Percentiles rank a stretch among this genome's conserved stretches.
phyloP scores from a whole-genome alignment of 2,113 vertebrate species.

The Dipodomys ordii region DNA sequence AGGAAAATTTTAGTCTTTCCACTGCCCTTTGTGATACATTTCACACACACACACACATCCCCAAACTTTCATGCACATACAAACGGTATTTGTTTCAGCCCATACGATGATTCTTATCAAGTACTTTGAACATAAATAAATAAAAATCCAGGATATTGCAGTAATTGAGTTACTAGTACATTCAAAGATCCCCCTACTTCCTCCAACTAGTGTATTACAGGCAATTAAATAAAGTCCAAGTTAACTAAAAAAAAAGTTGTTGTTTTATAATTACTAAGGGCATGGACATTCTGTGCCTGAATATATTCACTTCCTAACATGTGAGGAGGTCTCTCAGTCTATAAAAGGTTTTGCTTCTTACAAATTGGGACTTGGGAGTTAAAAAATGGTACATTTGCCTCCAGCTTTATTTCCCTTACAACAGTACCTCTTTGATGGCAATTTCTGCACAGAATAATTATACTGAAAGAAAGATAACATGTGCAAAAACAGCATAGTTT shows the following conservation, averaged over 20 bases:
- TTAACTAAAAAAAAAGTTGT: background rate
- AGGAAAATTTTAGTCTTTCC: background rate
- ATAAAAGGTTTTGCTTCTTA: background rate
- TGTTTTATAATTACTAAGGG: background rate
- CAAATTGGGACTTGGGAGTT: background rate
- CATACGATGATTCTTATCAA: background rate
- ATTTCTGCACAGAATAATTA: background rate
- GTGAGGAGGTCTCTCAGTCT: background rate
- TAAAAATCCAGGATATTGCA: background rate
- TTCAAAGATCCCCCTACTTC: background rate
- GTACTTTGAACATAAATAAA: background rate
- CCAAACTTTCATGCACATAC: background rate
- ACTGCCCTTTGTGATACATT: background rate
- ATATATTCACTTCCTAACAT: background rate
- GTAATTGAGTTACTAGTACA: background rate
- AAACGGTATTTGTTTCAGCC: background rate
- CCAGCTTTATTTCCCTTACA: conserved; percentile 23
- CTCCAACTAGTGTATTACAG: background rate
- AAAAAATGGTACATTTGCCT: background rate
- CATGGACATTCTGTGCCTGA: background rate
- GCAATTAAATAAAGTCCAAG: background rate
- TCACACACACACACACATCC: background rate
- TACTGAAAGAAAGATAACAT: background rate
- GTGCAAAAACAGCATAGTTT: background rate
- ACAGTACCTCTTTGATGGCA: background rate